Evolutionary conservation across 2,113 vertebrate species (phyloP), one percentile per base, ranked within the genome.

Genomic region (Triplophysa rosa): DNA sequence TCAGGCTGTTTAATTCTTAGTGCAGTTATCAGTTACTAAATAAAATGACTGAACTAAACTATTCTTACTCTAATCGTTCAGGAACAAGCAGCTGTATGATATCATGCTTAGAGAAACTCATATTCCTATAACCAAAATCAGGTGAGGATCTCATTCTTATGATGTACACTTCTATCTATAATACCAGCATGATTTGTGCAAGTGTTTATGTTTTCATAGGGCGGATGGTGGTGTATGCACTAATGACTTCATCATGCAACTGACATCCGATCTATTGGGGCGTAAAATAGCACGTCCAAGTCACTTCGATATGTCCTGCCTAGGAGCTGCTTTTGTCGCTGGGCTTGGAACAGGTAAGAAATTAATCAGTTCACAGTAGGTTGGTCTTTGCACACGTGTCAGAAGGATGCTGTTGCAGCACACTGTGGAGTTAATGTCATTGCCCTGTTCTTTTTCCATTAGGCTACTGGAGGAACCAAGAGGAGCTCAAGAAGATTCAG

Each of bases 221-320:
- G 94, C 95, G 77, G 95, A 99, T 58, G 98, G 98, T 61, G 98
- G 98, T 2, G 95, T 99, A 62, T 97, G 95, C 82, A 92, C 94
- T 78, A 99, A 99, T 33, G 86, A 92, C 86, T 99, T 99, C 69
- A 42, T 99, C 82, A 95, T 98, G 96, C 97, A 99, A 90, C 94
- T 98, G 90, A 99, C 96, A 12, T 93, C 97, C 67, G 94, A 99
- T 87, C 91, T 99, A 89, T 92, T 98, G 67, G 93, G 93, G 58
- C 90, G 88, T 67, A 93, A 92, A 21, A 90, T 99, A 82, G 88
- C 94, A 81, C 93, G 95, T 77, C 92, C 94, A 0, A 83, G 82
- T 9, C 87, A 95, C 33, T 70, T 82, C 1, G 95, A 99, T 62
- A 98, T 98, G 96, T 98, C 98, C 2, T 95, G 95, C 86, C 88